Conservation (phyloP, 2,113 vertebrate genomes). For the Pomatostomus ruficeps region DNA sequence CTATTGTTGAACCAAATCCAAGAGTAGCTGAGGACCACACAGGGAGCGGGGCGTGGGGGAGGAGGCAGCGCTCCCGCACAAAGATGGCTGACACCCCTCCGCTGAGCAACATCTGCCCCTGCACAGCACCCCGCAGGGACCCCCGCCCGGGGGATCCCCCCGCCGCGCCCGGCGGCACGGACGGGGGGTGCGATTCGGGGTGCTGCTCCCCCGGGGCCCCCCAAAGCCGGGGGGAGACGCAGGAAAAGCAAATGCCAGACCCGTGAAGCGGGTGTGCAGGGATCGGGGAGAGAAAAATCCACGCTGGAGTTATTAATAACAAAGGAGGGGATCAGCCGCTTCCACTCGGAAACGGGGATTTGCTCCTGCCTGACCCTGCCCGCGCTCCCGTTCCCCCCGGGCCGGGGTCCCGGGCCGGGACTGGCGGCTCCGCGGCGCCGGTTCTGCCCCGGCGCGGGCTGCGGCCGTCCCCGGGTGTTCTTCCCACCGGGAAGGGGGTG, state of each 20-base stretch:
- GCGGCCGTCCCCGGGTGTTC: not conserved
- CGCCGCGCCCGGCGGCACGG: not conserved
- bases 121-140: constrained; percentile 81
- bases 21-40: constrained; percentile 97
- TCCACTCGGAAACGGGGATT: constrained; percentile 52
- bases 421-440: not conserved
- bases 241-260: not conserved
- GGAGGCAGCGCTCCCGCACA: constrained; percentile 71
- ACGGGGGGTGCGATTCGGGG: not conserved
- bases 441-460: not conserved
- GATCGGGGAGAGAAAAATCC: not conserved
- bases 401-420: not conserved
- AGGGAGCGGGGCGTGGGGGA: constrained; percentile 76
- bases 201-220: not conserved
- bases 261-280: not conserved
- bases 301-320: constrained; percentile 44
- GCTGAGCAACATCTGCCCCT: constrained; percentile 84
- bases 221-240: not conserved
- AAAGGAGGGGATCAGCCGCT: constrained; percentile 31
- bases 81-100: constrained; percentile 89
- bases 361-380: constrained; percentile 18
- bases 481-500: not conserved
- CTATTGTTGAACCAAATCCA: constrained; percentile 94
- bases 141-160: constrained; percentile 75
- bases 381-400: not conserved